A percentile compares a stretch with the other conserved stretches of the same genome.
Evolutionary conservation across 92 coral and sea anemone genomes (phyloP).

Genomic region (Phymanthus crucifer): DNA sequence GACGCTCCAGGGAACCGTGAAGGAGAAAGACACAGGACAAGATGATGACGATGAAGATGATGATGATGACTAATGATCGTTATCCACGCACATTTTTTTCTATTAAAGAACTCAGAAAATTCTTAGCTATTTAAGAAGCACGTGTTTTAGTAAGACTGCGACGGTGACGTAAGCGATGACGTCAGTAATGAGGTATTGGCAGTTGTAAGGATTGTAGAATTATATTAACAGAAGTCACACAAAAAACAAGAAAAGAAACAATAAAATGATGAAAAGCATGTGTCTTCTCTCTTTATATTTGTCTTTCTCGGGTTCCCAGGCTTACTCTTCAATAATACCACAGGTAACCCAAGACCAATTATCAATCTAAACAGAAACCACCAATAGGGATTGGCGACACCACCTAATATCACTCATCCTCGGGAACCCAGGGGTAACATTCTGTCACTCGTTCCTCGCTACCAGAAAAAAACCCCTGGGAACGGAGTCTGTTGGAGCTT

Average conservation of each 20-base stretch:
- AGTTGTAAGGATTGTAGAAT: neutral
- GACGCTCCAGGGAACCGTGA: slow-evolving; percentile 85
- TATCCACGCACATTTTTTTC: neutral
- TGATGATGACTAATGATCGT: neutral
- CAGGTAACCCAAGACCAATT: no score
- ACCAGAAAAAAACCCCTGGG: no score
- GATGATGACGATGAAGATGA: slow-evolving; percentile 20
- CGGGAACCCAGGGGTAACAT: no score
- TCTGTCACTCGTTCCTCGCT: no score
- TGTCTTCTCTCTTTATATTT: neutral
- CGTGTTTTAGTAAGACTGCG: neutral
- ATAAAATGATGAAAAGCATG: neutral
- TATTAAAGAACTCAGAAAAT: neutral
- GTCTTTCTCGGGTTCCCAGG: no score
- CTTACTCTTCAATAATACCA: no score
- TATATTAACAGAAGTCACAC: neutral
- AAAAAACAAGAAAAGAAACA: neutral
- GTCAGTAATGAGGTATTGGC: neutral
- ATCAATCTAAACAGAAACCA: no score
- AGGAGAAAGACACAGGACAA: slow-evolving; percentile 47
- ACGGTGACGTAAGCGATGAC: slow-evolving; percentile 7
- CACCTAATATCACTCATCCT: no score
- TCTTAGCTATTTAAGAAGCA: neutral
- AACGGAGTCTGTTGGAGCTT: no score
- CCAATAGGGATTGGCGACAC: no score